Evolutionary conservation across 2,888 invertebrate genomes (phyloP).

Genomic region (Tetragonula carbonaria): DNA sequence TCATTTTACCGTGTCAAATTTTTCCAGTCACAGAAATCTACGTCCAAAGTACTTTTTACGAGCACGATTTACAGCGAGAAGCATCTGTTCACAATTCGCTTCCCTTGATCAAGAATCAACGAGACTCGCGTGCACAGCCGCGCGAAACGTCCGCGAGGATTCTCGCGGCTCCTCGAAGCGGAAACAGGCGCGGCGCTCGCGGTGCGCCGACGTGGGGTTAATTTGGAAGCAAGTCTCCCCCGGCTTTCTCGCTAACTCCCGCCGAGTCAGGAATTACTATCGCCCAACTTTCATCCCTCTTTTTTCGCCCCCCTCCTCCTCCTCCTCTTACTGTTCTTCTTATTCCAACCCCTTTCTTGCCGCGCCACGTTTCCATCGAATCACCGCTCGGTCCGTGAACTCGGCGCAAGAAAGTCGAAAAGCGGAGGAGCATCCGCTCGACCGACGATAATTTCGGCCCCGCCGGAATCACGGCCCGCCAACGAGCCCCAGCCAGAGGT

Average conservation of each 20-base stretch:
- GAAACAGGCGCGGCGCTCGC: constrained; percentile 50
- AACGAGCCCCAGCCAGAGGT: constrained; percentile 1
- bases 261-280: constrained; percentile 75
- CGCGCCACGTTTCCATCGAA: constrained; percentile 6
- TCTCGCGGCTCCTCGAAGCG: constrained; percentile 54
- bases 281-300: constrained; percentile 62
- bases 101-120: background rate
- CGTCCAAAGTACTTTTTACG: no score
- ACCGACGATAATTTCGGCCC: constrained; percentile 60
- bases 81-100: background rate
- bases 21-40: background rate
- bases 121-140: background rate
- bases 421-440: constrained; percentile 38
- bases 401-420: constrained; percentile 58
- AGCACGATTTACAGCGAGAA: background rate
- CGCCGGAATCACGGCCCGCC: constrained; percentile 39
- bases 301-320: constrained; percentile 17
- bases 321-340: constrained; percentile 19
- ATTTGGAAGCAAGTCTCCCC: constrained; percentile 62
- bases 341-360: background rate
- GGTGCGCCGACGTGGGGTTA: constrained; percentile 59
- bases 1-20: background rate
- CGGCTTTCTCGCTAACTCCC: constrained; percentile 62
- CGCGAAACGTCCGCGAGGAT: background rate
- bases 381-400: constrained; percentile 51